Evolutionary conservation across 1,140 invertebrate genomes (phyloP).

Genomic region (Drosophila repleta): DNA sequence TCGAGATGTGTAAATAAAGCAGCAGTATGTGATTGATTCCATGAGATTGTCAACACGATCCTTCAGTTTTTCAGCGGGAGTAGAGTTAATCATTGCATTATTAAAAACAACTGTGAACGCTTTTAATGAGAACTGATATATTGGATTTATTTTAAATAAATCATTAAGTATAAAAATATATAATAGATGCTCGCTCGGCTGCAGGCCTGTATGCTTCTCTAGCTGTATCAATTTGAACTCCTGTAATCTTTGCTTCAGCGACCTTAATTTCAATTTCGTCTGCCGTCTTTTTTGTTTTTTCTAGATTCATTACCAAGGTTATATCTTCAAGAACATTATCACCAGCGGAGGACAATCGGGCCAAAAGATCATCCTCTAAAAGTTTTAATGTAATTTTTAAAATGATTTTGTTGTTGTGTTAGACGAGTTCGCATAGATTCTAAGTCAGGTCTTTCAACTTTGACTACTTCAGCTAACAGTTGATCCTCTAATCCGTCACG

Average conservation of each 20-base stretch:
- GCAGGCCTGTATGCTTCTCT: slow-evolving; percentile 94
- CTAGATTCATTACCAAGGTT: slow-evolving; percentile 95
- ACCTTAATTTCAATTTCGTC: slow-evolving; percentile 95
- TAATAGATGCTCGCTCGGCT: slow-evolving; percentile 92
- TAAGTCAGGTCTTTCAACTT: slow-evolving; percentile 95
- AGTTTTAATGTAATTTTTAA: slow-evolving; percentile 96
- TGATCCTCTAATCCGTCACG: slow-evolving; percentile 96
- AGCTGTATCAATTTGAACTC: slow-evolving; percentile 94
- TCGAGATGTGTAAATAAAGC: slow-evolving; percentile 94
- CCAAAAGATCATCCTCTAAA: slow-evolving; percentile 94
- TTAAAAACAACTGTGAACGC: slow-evolving; percentile 97
- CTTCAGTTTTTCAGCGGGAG: slow-evolving; percentile 88
- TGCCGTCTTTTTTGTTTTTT: slow-evolving; percentile 96
- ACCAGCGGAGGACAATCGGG: slow-evolving; percentile 93
- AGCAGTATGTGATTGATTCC: slow-evolving; percentile 94
- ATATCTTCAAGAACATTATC: slow-evolving; percentile 96
- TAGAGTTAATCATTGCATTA: slow-evolving; percentile 91
- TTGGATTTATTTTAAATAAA: slow-evolving; percentile 96
- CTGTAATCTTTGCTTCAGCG: slow-evolving; percentile 92
- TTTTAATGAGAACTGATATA: slow-evolving; percentile 98
- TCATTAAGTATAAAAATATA: slow-evolving; percentile 99
- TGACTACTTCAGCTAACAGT: slow-evolving; percentile 96
- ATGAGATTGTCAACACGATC: slow-evolving; percentile 92
- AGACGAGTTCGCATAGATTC: slow-evolving; percentile 90
- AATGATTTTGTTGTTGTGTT: slow-evolving; percentile 96